Conservation (phyloP, 2,113 vertebrate genomes). For the Sander lucioperca region DNA sequence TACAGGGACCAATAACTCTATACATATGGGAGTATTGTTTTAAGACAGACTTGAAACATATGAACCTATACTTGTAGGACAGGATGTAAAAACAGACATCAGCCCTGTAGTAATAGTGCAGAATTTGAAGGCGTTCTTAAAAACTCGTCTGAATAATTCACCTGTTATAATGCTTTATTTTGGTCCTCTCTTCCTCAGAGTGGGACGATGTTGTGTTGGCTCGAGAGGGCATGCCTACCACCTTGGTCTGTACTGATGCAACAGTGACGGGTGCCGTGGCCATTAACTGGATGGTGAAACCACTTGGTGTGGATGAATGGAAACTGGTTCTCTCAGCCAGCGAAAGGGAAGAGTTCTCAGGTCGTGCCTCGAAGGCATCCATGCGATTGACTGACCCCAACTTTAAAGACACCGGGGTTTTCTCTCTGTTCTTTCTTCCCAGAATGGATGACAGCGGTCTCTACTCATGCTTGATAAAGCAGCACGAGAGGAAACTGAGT, state of each 20-base stretch:
- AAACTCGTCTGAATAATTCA: background rate
- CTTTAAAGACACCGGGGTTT: conserved; percentile 68
- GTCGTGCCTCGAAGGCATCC: conserved; percentile 29
- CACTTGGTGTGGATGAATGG: conserved; percentile 40
- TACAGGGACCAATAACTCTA: background rate
- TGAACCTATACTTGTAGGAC: background rate
- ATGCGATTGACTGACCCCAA: conserved; percentile 62
- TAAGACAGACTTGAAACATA: background rate
- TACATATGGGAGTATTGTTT: background rate
- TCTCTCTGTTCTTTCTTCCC: conserved; percentile 75
- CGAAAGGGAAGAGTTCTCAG: conserved; percentile 38
- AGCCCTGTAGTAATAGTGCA: background rate
- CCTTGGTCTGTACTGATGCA: conserved; percentile 71
- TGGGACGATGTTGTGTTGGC: conserved; percentile 77
- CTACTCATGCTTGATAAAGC: conserved; percentile 75
- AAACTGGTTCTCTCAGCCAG: conserved; percentile 72
- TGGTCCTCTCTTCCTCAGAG: conserved; percentile 47
- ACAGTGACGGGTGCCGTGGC: conserved; percentile 13
- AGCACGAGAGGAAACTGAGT: conserved; percentile 46
- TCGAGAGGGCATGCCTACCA: conserved; percentile 39
- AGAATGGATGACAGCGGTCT: conserved; percentile 60
- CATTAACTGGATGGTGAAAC: conserved; percentile 77
- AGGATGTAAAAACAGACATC: background rate
- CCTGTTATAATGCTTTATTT: background rate
- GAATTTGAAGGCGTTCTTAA: background rate